phyloP scores from a whole-genome alignment of 2,113 vertebrate species.

The Spheniscus mendiculus region DNA sequence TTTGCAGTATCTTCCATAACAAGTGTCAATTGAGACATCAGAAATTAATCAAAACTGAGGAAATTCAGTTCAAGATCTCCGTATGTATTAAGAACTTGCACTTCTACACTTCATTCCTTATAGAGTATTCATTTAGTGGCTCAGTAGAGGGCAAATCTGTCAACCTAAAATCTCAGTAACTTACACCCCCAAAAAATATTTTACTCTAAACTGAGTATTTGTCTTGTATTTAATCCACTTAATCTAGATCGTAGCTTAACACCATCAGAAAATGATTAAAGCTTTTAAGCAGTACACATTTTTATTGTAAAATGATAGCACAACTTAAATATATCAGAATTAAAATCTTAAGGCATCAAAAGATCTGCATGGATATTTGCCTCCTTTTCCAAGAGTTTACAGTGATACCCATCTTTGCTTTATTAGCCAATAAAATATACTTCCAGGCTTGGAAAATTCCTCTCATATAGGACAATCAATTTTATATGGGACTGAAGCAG shows the following conservation, averaged over 20 bases:
- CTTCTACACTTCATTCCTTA: neutral
- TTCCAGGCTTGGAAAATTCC: neutral
- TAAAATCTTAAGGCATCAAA: neutral
- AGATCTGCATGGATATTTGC: neutral
- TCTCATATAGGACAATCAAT: neutral
- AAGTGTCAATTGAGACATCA: neutral
- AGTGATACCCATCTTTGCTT: neutral
- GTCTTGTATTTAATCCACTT: neutral
- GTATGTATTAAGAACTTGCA: neutral
- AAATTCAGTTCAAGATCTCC: neutral
- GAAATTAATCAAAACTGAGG: neutral
- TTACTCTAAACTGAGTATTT: neutral
- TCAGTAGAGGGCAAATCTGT: neutral
- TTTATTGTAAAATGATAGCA: neutral
- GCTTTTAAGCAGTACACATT: neutral
- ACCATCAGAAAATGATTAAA: neutral
- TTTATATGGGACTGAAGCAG: neutral
- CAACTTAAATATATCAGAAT: neutral
- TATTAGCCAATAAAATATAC: neutral
- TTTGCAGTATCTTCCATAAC: neutral
- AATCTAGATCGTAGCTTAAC: neutral
- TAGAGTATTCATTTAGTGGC: neutral
- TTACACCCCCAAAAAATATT: neutral
- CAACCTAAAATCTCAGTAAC: neutral
- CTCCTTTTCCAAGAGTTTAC: neutral